phyloP scores from a whole-genome alignment of 2,113 vertebrate species.

The Seriola rivoliana region DNA sequence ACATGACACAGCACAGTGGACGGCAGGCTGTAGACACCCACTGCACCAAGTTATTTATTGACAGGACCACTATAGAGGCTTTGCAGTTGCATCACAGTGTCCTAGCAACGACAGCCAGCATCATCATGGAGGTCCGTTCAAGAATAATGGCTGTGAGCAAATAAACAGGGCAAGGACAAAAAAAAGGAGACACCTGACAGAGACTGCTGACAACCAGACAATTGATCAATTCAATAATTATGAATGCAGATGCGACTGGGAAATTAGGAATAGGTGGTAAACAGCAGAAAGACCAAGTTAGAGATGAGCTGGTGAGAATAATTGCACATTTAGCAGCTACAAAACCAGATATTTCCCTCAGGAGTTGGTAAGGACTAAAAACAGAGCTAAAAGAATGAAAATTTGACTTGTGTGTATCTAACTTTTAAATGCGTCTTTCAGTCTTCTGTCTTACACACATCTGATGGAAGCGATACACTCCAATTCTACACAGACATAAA shows the following conservation, averaged over 20 bases:
- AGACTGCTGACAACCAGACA: neutral
- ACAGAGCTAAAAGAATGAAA: no score
- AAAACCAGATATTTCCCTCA: neutral
- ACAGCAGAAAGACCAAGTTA: no score
- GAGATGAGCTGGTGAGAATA: neutral
- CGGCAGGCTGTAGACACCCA: constrained; percentile 20
- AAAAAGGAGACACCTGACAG: neutral
- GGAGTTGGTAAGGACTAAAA: neutral
- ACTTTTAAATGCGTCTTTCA: no score
- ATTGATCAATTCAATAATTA: neutral
- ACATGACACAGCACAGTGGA: constrained; percentile 44
- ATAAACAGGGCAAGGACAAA: neutral
- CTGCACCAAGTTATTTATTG: constrained; percentile 20
- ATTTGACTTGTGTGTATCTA: no score
- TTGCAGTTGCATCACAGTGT: constrained; percentile 29
- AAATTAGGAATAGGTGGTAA: no score
- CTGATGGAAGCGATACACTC: no score
- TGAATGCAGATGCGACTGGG: no score
- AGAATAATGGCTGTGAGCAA: neutral
- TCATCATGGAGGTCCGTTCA: neutral
- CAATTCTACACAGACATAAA: no score
- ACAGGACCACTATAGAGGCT: constrained; percentile 12
- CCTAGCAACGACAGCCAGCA: constrained; percentile 50
- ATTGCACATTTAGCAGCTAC: neutral
- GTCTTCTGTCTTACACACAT: no score